Percentiles rank a stretch among this genome's conserved stretches.
Conservation (phyloP, 2,888 invertebrate species). For the Pecten maximus region DNA sequence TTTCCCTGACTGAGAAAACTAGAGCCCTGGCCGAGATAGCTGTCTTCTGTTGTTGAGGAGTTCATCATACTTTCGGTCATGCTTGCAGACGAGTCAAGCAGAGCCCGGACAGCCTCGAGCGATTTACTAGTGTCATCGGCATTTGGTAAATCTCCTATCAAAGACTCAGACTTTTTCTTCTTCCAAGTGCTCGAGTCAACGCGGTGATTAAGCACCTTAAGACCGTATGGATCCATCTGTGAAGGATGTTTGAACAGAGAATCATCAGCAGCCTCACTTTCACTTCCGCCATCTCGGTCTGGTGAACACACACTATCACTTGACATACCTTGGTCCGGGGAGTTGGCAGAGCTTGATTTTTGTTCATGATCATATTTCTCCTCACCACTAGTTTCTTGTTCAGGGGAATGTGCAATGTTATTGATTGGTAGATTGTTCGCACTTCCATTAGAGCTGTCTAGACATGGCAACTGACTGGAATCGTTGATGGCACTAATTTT, state of each 20-base stretch:
- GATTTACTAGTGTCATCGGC: constrained; percentile 77
- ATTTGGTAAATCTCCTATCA: constrained; percentile 70
- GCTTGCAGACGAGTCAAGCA: constrained; percentile 49
- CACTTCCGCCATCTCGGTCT: constrained; percentile 58
- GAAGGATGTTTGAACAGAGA: constrained; percentile 51
- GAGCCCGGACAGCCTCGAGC: constrained; percentile 50
- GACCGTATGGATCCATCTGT: constrained; percentile 38
- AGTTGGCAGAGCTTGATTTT: constrained; percentile 49
- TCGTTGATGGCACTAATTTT: constrained; percentile 74
- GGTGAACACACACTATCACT: constrained; percentile 24
- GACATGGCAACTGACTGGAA: constrained; percentile 60
- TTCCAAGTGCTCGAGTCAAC: constrained; percentile 74
- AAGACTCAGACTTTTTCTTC: constrained; percentile 70
- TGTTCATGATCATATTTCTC: not conserved
- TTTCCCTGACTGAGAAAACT: constrained; percentile 51
- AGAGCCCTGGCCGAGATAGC: constrained; percentile 40
- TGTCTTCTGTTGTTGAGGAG: constrained; percentile 37
- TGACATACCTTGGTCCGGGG: constrained; percentile 43
- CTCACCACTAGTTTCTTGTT: not conserved
- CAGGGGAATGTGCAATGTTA: not conserved
- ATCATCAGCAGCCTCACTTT: constrained; percentile 53
- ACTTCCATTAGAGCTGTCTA: constrained; percentile 45
- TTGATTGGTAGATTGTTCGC: not conserved
- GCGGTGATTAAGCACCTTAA: constrained; percentile 51
- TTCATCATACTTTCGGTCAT: constrained; percentile 43